Percentiles rank a stretch among this genome's conserved stretches.
Conservation (phyloP, 2,797 vertebrate genomes). For the Gobio occitaniae region DNA sequence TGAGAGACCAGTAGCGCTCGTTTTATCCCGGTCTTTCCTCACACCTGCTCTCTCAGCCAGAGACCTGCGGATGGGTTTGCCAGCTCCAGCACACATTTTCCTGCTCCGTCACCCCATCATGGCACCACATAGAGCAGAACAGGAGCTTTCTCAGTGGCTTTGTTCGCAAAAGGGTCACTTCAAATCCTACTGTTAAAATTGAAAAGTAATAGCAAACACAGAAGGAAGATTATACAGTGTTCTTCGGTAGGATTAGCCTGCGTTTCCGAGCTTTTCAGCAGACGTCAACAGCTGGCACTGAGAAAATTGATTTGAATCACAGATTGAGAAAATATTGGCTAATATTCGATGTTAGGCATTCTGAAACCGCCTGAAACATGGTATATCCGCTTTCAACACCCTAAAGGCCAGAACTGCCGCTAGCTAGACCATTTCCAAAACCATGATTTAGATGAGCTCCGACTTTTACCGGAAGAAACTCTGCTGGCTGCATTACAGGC, state of each 20-base stretch:
- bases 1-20: conserved; percentile 27
- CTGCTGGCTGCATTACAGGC: conserved; percentile 26
- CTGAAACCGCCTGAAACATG: conserved; percentile 26
- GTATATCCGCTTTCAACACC: conserved; percentile 21
- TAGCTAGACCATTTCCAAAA: neutral
- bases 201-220: neutral
- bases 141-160: neutral
- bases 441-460: neutral
- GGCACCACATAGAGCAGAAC: neutral
- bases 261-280: neutral
- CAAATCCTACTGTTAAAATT: neutral
- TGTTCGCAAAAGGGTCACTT: neutral
- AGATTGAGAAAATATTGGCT: conserved; percentile 2
- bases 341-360: neutral
- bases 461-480: neutral
- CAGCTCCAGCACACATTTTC: conserved; percentile 9
- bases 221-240: conserved; percentile 6
- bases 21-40: conserved; percentile 1
- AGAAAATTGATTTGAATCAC: conserved; percentile 7
- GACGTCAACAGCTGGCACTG: conserved; percentile 6
- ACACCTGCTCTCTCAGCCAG: conserved; percentile 25
- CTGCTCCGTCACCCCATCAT: neutral
- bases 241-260: neutral
- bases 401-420: neutral
- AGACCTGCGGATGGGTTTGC: neutral